Conservation (phyloP, 2,113 vertebrate genomes). For the Reinhardtius hippoglossoides region DNA sequence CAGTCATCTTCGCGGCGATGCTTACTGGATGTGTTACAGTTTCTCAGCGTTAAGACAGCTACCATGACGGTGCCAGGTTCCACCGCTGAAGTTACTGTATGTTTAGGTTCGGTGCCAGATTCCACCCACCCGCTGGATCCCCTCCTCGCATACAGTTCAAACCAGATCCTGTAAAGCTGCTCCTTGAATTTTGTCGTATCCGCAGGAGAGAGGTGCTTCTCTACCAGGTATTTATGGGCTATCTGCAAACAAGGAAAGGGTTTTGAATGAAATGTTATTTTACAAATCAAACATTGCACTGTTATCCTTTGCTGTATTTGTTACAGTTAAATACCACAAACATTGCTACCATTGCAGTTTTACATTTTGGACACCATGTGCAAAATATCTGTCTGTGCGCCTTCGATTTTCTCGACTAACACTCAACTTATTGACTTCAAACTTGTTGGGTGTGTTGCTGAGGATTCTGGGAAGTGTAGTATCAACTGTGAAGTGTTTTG, state of each 20-base stretch:
- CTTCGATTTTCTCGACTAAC: too few species aligned
- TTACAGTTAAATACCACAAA: too few species aligned
- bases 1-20: too few species aligned
- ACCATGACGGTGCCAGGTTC: slow-evolving; percentile 30
- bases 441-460: too few species aligned
- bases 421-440: too few species aligned
- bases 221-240: slow-evolving; percentile 82
- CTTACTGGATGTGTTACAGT: background rate
- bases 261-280: too few species aligned
- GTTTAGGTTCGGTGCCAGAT: slow-evolving; percentile 16
- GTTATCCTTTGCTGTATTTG: too few species aligned
- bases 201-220: slow-evolving; percentile 80
- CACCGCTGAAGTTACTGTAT: slow-evolving; percentile 1
- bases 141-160: slow-evolving; percentile 84
- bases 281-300: too few species aligned
- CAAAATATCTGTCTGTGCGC: too few species aligned
- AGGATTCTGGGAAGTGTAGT: too few species aligned
- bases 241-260: slow-evolving; percentile 68
- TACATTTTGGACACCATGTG: too few species aligned
- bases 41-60: slow-evolving; percentile 20
- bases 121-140: slow-evolving; percentile 82
- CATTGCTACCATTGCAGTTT: too few species aligned
- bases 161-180: slow-evolving; percentile 86
- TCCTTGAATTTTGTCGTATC: slow-evolving; percentile 78
- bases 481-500: background rate